Evolutionary conservation across 2,797 vertebrate species (phyloP), one percentile per base, ranked within the genome.

Genomic region (Melanotaenia maccullochi): DNA sequence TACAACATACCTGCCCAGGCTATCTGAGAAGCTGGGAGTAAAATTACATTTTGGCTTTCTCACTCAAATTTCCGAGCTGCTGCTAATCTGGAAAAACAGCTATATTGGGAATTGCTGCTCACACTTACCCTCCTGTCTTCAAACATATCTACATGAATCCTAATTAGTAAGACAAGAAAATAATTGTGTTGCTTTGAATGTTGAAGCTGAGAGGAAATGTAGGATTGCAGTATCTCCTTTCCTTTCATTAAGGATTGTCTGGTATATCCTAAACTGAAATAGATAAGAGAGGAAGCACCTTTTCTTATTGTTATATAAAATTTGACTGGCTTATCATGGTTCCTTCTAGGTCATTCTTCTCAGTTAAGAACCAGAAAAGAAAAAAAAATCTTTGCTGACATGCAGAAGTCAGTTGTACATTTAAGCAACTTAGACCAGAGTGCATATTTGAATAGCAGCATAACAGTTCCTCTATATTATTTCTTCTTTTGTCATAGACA

Each of bases 151-250:
- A 49, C 24, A 52, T 28, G 22, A 47, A 30, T 32, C 42, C 60
- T 42, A 47, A 32, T 44, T 47, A 62, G 25, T 5, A 32, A 20
- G 40, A 62, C 42, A 18, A 62, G 60, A 62, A 62, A 20, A 44
- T 25, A 42, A 62, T 62, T 61, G 38, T 16, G 16, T 32, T 9
- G 24, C 60, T 62, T 44, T 62, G 42, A 47, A 61, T 54, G 61
- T 65, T 42, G 52, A 28, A 32, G n/a, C 30, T 5, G 2, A 47
- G 65, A 65, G 58, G 35, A 55, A 28, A 30, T 42, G 38, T 30
- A 18, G 16, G 14, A 28, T 32, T 2, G 33, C n/a, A 59, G 24
- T 22, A 59, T 22, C 33, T 36, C 6, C 33, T 33, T 35, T 3
- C 18, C 33, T 58, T 32, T 33, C 6, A 20, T 35, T 20, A 33